Conservation (phyloP, 2,888 invertebrate genomes). For the Lithosia quadra region DNA sequence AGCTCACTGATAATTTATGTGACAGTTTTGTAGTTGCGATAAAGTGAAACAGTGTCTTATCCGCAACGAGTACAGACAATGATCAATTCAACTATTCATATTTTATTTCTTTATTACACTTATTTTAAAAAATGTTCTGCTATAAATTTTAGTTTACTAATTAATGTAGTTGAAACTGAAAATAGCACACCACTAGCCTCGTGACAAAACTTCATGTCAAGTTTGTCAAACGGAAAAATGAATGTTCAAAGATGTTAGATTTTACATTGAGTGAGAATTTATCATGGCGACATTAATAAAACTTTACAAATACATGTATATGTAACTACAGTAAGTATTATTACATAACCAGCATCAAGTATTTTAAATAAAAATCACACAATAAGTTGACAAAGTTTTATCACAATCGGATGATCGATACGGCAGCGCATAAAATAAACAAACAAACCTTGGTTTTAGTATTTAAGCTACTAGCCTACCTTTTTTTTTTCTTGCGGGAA, state of each 20-base stretch:
- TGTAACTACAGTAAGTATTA: slow-evolving; percentile 2
- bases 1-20: too few relatives aligned
- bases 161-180: not conserved
- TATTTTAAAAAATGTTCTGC: too few relatives aligned
- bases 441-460: not conserved
- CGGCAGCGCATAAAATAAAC: not conserved
- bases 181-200: not conserved
- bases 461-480: not conserved
- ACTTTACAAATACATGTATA: not conserved
- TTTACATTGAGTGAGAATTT: not conserved
- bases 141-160: not conserved
- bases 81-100: too few relatives aligned
- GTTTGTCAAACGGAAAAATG: not conserved
- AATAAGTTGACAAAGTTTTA: not conserved
- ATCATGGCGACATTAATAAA: not conserved
- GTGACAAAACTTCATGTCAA: not conserved
- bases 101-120: too few relatives aligned
- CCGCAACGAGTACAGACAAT: too few relatives aligned
- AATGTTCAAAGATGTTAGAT: not conserved
- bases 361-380: too few relatives aligned
- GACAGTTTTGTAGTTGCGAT: too few relatives aligned
- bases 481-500: too few relatives aligned
- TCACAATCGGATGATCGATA: not conserved
- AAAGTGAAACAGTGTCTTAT: too few relatives aligned
- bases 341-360: too few relatives aligned